phyloP scores from a whole-genome alignment of 2,888 invertebrate genomes.

The Anthophora plumipes region DNA sequence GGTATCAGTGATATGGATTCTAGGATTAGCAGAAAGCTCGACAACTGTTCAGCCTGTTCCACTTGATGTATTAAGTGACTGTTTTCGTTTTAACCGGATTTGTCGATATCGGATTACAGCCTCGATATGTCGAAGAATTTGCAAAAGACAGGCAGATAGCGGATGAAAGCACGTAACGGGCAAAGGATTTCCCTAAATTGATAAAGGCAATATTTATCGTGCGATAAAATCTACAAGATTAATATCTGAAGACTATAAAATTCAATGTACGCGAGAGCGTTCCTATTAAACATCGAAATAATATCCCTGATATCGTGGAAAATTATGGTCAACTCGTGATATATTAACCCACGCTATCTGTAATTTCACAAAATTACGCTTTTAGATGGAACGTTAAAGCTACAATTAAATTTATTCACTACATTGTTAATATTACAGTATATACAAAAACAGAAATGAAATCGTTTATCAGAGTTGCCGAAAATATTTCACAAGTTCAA shows the following conservation, averaged over 20 bases:
- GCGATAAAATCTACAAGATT: background rate
- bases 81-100: slow-evolving; percentile 42
- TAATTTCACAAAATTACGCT: too few relatives aligned
- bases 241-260: background rate
- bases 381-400: too few relatives aligned
- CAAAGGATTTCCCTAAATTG: background rate
- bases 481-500: background rate
- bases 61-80: slow-evolving; percentile 35
- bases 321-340: too few relatives aligned
- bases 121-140: slow-evolving; percentile 4
- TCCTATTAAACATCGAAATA: background rate
- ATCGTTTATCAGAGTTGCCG: too few relatives aligned
- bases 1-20: slow-evolving; percentile 27
- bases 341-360: too few relatives aligned
- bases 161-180: background rate
- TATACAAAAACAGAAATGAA: too few relatives aligned
- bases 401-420: too few relatives aligned
- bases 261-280: background rate
- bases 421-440: too few relatives aligned
- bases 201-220: background rate
- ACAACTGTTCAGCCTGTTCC: slow-evolving; percentile 22
- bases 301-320: background rate
- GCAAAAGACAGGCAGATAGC: background rate
- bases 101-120: slow-evolving; percentile 35
- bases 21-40: slow-evolving; percentile 24